These are phyloP conservation scores for Atopsyche davidsoni DNA, from an alignment of 1,140 invertebrate genomes.

Conservation along the genomic window DNA sequence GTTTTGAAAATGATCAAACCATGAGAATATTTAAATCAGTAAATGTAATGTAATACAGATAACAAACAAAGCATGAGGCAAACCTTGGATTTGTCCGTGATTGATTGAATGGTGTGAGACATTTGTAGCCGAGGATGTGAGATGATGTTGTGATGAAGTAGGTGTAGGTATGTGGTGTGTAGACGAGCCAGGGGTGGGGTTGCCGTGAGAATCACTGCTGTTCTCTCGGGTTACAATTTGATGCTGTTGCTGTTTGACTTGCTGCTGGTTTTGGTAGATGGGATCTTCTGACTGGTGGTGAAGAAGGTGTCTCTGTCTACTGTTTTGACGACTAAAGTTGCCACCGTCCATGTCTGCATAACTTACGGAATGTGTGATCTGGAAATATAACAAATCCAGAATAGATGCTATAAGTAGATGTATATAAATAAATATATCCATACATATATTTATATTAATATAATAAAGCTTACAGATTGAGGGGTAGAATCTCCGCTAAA, in stretches of 20 bases:
- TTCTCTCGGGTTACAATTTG: constrained; percentile 24
- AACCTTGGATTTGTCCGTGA: constrained; percentile 27
- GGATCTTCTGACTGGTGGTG: constrained; percentile 41
- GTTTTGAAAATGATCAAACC: background rate
- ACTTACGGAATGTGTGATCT: constrained; percentile 20
- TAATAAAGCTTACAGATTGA: constrained; percentile 6
- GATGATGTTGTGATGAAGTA: constrained; percentile 19
- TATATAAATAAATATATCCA: too few relatives aligned
- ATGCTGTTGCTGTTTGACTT: constrained; percentile 33
- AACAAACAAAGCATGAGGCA: background rate
- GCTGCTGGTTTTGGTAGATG: constrained; percentile 48
- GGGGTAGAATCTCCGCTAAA: constrained; percentile 12
- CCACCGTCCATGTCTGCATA: constrained; percentile 33
- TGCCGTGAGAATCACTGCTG: constrained; percentile 21
- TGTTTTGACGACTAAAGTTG: constrained; percentile 44
- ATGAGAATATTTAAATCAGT: too few relatives aligned
- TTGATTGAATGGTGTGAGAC: constrained; percentile 18
- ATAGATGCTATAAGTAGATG: background rate
- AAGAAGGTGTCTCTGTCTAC: constrained; percentile 30
- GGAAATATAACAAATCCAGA: constrained; percentile 2
- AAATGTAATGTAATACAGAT: background rate
- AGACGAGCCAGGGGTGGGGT: constrained; percentile 9
- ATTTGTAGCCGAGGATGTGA: constrained; percentile 12
- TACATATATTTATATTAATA: background rate
- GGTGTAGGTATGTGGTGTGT: constrained; percentile 17